These are phyloP conservation scores for Pipistrellus nathusii DNA, from an alignment of 2,797 vertebrate species.

Conservation along the genomic window DNA sequence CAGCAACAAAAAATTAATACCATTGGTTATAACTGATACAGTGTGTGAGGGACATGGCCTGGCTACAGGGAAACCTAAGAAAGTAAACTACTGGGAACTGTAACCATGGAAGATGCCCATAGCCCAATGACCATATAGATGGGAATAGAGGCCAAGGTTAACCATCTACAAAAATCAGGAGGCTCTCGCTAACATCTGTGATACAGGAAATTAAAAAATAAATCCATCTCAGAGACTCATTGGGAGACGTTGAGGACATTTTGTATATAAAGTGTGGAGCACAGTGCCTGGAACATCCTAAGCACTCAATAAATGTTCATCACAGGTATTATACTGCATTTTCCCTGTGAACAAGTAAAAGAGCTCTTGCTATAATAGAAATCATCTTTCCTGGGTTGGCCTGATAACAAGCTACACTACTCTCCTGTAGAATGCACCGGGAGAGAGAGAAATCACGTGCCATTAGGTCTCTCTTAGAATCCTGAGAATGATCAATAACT, in stretches of 20 bases:
- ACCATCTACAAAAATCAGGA: neutral
- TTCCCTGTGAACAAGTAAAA: neutral
- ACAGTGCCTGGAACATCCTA: neutral
- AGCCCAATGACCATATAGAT: neutral
- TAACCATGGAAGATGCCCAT: fast-evolving
- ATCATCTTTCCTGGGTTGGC: neutral
- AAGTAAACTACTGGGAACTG: neutral
- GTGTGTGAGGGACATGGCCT: fast-evolving
- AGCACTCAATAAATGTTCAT: neutral
- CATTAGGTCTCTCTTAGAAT: neutral
- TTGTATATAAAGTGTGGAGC: neutral
- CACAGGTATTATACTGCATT: neutral
- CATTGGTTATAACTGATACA: neutral
- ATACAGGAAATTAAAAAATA: neutral
- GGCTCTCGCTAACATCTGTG: neutral
- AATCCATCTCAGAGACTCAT: neutral
- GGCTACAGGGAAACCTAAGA: neutral
- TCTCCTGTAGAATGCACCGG: conserved; percentile 10
- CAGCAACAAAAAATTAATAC: neutral
- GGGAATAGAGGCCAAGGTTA: neutral
- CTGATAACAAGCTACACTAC: neutral
- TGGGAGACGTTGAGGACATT: neutral
- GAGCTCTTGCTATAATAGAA: neutral
- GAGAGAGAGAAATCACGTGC: conserved; percentile 38
- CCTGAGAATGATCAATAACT: conserved; percentile 63